Percentiles rank a stretch among this genome's conserved stretches.
phyloP scores from a whole-genome alignment of 2,797 vertebrate species.

The Cichlasoma orientale region DNA sequence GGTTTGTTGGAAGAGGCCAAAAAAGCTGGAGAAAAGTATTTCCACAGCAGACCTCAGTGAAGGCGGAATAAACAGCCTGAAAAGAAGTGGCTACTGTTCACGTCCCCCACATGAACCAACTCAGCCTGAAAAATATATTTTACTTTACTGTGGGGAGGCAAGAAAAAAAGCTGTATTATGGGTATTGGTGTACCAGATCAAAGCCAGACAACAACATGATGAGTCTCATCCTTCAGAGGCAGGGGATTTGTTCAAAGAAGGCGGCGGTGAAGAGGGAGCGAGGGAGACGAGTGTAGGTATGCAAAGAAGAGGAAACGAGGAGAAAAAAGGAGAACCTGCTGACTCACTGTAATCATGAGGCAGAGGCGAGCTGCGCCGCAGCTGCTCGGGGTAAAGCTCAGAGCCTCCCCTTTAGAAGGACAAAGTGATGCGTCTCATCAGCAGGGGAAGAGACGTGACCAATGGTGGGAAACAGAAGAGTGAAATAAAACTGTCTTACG shows the following conservation, averaged over 20 bases:
- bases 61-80: slow-evolving; percentile 17
- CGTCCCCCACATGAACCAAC: background rate
- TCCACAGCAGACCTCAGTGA: slow-evolving; percentile 7
- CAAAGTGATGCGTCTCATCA: slow-evolving; percentile 57
- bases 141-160: background rate
- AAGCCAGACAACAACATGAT: slow-evolving; percentile 57
- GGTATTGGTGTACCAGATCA: slow-evolving; percentile 49
- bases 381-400: slow-evolving; percentile 50
- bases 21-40: slow-evolving; percentile 23
- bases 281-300: slow-evolving; percentile 37
- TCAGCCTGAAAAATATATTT: slow-evolving; percentile 26
- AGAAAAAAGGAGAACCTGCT: slow-evolving; percentile 67
- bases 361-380: slow-evolving; percentile 43
- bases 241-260: slow-evolving; percentile 57
- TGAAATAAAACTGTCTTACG: slow-evolving; percentile 43
- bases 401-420: slow-evolving; percentile 70
- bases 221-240: slow-evolving; percentile 49
- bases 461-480: slow-evolving; percentile 33
- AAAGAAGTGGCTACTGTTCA: slow-evolving; percentile 18
- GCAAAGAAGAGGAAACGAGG: slow-evolving; percentile 22
- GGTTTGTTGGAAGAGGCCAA: slow-evolving; percentile 24
- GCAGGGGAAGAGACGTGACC: slow-evolving; percentile 14
- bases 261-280: slow-evolving; percentile 12
- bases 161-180: slow-evolving; percentile 26
- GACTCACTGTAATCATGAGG: slow-evolving; percentile 77